These are phyloP conservation scores for Ornithoptera alexandrae DNA, from an alignment of 2,888 invertebrate genomes.

Conservation along the genomic window DNA sequence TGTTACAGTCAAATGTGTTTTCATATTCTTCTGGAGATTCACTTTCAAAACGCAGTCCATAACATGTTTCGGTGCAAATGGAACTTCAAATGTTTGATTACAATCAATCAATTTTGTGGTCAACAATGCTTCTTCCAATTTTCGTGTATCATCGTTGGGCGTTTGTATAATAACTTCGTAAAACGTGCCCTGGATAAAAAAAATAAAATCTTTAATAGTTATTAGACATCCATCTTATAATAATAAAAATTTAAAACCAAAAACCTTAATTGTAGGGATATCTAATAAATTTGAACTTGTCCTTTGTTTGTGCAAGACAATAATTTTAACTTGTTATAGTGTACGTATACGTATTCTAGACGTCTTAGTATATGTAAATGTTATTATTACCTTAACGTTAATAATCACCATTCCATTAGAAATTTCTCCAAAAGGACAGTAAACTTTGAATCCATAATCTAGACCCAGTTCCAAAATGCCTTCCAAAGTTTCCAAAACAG, in stretches of 20 bases:
- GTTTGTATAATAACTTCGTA: conserved; percentile 53
- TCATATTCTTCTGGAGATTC: conserved; percentile 34
- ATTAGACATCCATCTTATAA: not conserved
- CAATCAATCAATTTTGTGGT: conserved; percentile 53
- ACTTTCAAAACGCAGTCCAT: conserved; percentile 41
- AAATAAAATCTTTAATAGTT: not conserved
- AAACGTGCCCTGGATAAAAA: conserved; percentile 41
- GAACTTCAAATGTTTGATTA: conserved; percentile 39
- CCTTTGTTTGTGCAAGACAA: no score
- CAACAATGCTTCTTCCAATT: conserved; percentile 47
- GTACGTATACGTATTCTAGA: no score
- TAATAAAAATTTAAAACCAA: not conserved
- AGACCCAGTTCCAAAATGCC: conserved; percentile 47
- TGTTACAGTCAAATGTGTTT: conserved; percentile 33
- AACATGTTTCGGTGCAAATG: conserved; percentile 43
- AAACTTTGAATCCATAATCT: conserved; percentile 53
- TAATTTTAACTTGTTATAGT: no score
- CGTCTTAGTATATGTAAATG: no score
- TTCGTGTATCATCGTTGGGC: conserved; percentile 44
- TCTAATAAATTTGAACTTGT: no score
- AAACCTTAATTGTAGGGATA: not conserved
- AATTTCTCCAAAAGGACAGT: conserved; percentile 59
- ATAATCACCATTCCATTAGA: conserved; percentile 56
- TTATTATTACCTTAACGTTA: conserved; percentile 45
- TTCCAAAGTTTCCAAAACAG: conserved; percentile 55